phyloP scores from a whole-genome alignment of 2,888 invertebrate species.

The Drymonia ruficornis region DNA sequence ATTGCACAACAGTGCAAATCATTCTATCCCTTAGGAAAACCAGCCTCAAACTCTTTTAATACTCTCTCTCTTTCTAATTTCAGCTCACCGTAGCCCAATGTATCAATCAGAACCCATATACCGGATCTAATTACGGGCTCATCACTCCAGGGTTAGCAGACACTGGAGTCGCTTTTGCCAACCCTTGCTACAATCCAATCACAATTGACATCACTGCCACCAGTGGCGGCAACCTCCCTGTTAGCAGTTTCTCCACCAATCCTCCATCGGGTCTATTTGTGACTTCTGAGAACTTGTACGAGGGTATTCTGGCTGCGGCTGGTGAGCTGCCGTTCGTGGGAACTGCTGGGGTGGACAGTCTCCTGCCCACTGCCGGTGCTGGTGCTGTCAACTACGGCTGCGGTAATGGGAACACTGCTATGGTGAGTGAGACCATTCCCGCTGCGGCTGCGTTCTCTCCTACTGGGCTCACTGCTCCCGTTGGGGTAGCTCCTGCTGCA shows the following conservation, averaged over 20 bases:
- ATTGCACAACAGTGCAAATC: too few relatives aligned
- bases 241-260: conserved; percentile 46
- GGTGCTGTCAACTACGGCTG: conserved; percentile 44
- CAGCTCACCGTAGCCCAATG: conserved; percentile 10
- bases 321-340: conserved; percentile 55
- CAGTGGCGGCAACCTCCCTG: conserved; percentile 9
- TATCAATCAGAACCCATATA: conserved; percentile 9
- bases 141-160: neutral
- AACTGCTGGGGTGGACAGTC: conserved; percentile 48
- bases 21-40: too few relatives aligned
- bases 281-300: conserved; percentile 48
- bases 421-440: conserved; percentile 9
- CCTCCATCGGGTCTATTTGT: conserved; percentile 47
- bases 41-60: too few relatives aligned
- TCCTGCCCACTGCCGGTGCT: conserved; percentile 44
- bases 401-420: conserved; percentile 26
- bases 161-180: neutral
- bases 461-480: neutral
- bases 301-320: conserved; percentile 44
- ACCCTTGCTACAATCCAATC: neutral
- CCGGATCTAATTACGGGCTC: conserved; percentile 3
- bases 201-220: neutral
- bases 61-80: neutral
- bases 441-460: neutral
- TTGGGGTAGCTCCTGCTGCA: neutral